Percentiles rank a stretch among this genome's conserved stretches.
phyloP scores from a whole-genome alignment of 2,888 invertebrate genomes.

The Cephonodes hylas region DNA sequence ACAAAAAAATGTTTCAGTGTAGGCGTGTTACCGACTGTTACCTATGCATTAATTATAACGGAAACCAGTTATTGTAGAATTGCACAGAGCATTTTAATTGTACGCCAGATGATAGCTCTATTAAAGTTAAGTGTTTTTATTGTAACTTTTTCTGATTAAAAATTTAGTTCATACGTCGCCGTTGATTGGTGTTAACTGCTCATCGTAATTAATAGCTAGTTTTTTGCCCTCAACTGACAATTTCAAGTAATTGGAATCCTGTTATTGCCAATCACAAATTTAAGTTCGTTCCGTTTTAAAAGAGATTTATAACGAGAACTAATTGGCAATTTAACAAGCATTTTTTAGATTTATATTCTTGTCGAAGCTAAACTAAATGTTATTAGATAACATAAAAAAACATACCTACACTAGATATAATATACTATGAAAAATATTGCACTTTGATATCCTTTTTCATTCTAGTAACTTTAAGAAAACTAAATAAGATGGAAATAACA shows the following conservation, averaged over 20 bases:
- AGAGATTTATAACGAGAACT: too few relatives aligned
- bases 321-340: too few relatives aligned
- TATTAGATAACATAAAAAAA: too few relatives aligned
- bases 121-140: not conserved
- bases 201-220: not conserved
- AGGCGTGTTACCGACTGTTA: conserved; percentile 12
- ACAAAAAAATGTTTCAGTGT: conserved; percentile 7
- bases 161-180: not conserved
- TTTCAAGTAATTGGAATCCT: too few relatives aligned
- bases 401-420: too few relatives aligned
- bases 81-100: not conserved
- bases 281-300: too few relatives aligned
- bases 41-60: conserved; percentile 12
- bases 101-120: conserved; percentile 5
- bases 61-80: conserved; percentile 6
- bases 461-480: too few relatives aligned
- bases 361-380: not conserved
- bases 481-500: not conserved
- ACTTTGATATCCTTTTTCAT: too few relatives aligned
- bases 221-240: not conserved
- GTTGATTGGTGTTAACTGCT: not conserved
- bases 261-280: too few relatives aligned
- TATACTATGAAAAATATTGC: too few relatives aligned
- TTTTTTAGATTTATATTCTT: not conserved
- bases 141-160: not conserved